Conservation (phyloP, 2,113 vertebrate genomes). For the Ctenomys sociabilis region DNA sequence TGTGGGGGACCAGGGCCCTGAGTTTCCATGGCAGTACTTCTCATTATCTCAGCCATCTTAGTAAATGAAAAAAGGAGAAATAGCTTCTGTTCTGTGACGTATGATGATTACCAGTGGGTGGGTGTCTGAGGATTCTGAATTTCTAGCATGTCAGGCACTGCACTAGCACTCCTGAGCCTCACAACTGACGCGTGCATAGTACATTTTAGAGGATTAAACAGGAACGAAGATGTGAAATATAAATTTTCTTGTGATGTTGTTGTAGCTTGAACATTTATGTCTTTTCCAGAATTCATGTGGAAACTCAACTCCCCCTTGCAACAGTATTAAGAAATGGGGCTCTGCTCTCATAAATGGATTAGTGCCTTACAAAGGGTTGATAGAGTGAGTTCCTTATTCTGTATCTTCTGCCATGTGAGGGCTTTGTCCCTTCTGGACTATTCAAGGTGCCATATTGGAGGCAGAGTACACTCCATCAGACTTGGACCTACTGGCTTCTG, state of each 20-base stretch:
- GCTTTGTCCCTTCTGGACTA: not conserved
- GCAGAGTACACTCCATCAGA: not conserved
- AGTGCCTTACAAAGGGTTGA: not conserved
- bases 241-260: not conserved
- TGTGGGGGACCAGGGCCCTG: not conserved
- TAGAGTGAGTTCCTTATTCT: not conserved
- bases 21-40: not conserved
- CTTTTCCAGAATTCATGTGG: not conserved
- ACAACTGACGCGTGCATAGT: not conserved
- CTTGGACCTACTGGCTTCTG: not conserved
- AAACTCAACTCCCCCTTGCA: not conserved
- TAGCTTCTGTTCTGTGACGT: slow-evolving; percentile 19
- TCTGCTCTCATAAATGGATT: not conserved
- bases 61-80: not conserved
- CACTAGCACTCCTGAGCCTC: not conserved
- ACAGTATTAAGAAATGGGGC: not conserved
- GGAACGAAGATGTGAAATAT: not conserved
- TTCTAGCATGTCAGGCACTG: not conserved
- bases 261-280: not conserved
- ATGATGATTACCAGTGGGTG: not conserved
- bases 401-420: not conserved
- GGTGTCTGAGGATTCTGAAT: not conserved
- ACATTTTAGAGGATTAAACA: not conserved
- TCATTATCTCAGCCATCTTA: not conserved
- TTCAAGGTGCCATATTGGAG: not conserved